Percentiles rank a stretch among this genome's conserved stretches.
These are phyloP conservation scores for Trididemnum clinides DNA, from an alignment of 23 tunicate genomes.

Conservation along the genomic window DNA sequence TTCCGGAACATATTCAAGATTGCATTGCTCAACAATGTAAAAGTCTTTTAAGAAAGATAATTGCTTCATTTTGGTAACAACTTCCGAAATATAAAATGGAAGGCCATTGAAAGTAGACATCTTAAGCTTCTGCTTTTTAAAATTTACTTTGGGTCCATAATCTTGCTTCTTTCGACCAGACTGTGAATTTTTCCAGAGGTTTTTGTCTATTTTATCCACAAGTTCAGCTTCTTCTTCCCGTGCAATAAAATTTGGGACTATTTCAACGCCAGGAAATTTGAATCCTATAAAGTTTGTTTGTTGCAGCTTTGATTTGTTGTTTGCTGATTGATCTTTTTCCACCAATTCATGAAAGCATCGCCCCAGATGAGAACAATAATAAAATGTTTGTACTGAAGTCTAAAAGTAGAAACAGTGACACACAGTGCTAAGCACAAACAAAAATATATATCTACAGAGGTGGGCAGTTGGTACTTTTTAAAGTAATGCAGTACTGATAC, in stretches of 20 bases:
- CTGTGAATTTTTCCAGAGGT: slow-evolving; percentile 81
- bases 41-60: slow-evolving; percentile 40
- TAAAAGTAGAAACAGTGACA: not conserved
- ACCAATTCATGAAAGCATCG: no score
- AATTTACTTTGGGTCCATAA: slow-evolving; percentile 99
- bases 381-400: not conserved
- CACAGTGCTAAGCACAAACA: no score
- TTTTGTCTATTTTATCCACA: slow-evolving; percentile 35
- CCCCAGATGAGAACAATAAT: no score
- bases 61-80: slow-evolving; percentile 25
- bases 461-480: not conserved
- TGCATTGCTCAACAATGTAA: slow-evolving; percentile 82
- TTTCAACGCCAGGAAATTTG: slow-evolving; percentile 69
- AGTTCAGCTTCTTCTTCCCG: slow-evolving; percentile 50
- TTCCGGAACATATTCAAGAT: slow-evolving; percentile 79
- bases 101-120: slow-evolving; percentile 68
- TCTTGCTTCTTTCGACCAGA: slow-evolving; percentile 99
- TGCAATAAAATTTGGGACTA: slow-evolving; percentile 63
- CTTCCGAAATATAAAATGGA: slow-evolving; percentile 40
- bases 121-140: slow-evolving; percentile 83
- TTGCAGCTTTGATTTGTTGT: not conserved
- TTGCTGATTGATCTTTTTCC: no score
- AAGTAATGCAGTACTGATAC: not conserved
- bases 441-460: not conserved
- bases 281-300: slow-evolving; percentile 37